phyloP scores from a whole-genome alignment of 2,888 invertebrate genomes.

The Tenthredo livida region DNA sequence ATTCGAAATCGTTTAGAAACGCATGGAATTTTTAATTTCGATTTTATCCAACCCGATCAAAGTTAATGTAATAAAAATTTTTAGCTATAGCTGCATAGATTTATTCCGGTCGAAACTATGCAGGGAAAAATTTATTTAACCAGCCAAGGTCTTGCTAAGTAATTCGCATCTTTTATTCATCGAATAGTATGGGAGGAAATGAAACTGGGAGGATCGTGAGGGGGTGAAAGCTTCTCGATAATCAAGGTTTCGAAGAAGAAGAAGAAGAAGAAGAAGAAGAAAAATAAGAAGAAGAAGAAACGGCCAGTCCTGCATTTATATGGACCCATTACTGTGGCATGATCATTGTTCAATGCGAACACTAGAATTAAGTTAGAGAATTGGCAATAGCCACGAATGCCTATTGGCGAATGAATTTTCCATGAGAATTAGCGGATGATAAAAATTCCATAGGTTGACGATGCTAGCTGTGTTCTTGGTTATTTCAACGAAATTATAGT shows the following conservation, averaged over 20 bases:
- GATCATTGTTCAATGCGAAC: background rate
- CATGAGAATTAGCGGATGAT: background rate
- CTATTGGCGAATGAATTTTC: background rate
- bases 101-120: background rate
- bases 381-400: background rate
- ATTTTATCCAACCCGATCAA: too few species aligned
- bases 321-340: slow-evolving; percentile 18
- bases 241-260: background rate
- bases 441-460: background rate
- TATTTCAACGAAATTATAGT: background rate
- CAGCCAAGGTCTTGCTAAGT: background rate
- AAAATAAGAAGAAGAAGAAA: background rate
- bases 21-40: background rate
- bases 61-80: background rate
- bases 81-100: background rate
- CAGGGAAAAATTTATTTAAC: background rate
- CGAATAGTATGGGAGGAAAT: background rate
- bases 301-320: slow-evolving; percentile 29
- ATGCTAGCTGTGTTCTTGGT: background rate
- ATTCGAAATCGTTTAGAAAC: background rate
- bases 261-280: background rate
- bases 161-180: slow-evolving; percentile 8
- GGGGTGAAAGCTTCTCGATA: background rate
- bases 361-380: background rate
- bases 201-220: background rate